A percentile compares a stretch with the other conserved stretches of the same genome.
Evolutionary conservation across 2,113 vertebrate genomes (phyloP).

Genomic region (Hippocampus comes): DNA sequence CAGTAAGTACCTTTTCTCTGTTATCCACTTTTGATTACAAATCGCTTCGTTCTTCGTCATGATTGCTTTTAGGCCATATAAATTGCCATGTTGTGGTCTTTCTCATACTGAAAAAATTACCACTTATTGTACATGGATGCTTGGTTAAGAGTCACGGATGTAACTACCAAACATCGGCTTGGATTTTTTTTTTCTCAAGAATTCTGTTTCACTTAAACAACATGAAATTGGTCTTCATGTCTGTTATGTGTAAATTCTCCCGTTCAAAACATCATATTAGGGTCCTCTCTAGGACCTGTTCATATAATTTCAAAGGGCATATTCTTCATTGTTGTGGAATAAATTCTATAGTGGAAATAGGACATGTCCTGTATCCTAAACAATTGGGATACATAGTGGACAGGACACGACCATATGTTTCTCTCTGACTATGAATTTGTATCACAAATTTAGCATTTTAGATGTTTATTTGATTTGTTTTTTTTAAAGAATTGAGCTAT

Average conservation of each 20-base stretch:
- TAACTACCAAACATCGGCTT: neutral
- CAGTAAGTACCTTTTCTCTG: constrained; percentile 77
- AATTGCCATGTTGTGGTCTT: neutral
- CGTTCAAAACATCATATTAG: neutral
- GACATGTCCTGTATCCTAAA: too few relatives aligned
- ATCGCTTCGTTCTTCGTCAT: neutral
- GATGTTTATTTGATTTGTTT: neutral
- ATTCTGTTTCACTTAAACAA: neutral
- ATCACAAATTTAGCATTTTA: neutral
- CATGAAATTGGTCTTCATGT: neutral
- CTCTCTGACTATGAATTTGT: neutral
- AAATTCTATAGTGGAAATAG: too few relatives aligned
- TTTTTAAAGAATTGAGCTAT: neutral
- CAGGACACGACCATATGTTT: neutral
- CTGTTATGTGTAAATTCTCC: neutral
- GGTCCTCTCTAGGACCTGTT: neutral
- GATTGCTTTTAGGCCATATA: neutral
- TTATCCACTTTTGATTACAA: neutral
- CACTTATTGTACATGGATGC: neutral
- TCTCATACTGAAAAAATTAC: neutral
- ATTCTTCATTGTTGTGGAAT: too few relatives aligned
- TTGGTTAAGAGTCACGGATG: too few relatives aligned
- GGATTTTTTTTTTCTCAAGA: neutral
- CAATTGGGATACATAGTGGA: neutral
- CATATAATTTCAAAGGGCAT: too few relatives aligned